Conservation (phyloP, 2,113 vertebrate genomes). For the Ochotona princeps region DNA sequence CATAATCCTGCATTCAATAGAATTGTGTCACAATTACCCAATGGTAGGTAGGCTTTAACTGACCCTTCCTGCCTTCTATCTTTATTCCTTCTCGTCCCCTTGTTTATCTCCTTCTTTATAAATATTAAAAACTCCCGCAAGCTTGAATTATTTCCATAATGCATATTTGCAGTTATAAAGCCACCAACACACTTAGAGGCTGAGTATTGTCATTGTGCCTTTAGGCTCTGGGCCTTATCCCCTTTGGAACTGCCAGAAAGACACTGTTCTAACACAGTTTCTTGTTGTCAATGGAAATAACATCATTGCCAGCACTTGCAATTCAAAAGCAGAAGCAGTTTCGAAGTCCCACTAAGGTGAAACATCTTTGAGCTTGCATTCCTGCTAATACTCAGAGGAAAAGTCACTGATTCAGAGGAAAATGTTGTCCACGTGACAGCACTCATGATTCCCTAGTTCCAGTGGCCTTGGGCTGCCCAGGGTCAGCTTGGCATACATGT, state of each 20-base stretch:
- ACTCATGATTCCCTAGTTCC: not conserved
- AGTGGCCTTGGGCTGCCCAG: not conserved
- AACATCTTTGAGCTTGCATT: conserved; percentile 17
- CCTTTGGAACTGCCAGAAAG: not conserved
- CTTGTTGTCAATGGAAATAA: not conserved
- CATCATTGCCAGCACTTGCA: not conserved
- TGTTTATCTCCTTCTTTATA: not conserved
- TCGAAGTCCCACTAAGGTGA: conserved; percentile 14
- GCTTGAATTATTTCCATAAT: conserved; percentile 36
- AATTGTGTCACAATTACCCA: not conserved
- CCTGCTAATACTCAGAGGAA: conserved; percentile 6
- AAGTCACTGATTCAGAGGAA: not conserved
- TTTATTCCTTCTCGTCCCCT: not conserved
- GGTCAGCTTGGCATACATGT: not conserved
- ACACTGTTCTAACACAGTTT: not conserved
- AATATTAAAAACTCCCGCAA: not conserved
- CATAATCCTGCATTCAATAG: not conserved
- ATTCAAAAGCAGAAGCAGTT: not conserved
- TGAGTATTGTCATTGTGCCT: not conserved
- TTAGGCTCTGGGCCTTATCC: not conserved
- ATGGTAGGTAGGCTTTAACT: not conserved
- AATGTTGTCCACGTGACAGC: not conserved
- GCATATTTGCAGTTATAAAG: not conserved
- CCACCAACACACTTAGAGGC: not conserved
- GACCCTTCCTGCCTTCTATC: not conserved